phyloP scores from a whole-genome alignment of 2,113 vertebrate genomes.

The Sprattus sprattus region DNA sequence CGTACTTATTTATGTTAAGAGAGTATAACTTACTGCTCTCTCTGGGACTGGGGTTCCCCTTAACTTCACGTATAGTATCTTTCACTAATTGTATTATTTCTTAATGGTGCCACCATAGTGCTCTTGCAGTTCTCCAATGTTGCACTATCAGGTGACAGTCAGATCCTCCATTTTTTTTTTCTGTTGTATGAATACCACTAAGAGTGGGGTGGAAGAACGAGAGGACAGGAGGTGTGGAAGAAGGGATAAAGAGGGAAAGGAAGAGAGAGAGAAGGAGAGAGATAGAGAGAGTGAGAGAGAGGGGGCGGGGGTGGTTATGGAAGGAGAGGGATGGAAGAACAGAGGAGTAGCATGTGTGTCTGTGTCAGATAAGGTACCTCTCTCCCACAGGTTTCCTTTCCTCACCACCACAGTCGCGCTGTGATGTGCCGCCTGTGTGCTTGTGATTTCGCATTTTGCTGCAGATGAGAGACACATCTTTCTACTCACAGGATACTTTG shows the following conservation, averaged over 20 bases:
- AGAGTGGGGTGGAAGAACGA: background rate
- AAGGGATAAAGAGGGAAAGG: background rate
- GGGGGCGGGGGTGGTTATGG: background rate
- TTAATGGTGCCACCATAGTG: background rate
- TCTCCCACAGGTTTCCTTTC: constrained; percentile 37
- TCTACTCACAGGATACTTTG: constrained; percentile 1
- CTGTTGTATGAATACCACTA: background rate
- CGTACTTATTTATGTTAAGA: background rate
- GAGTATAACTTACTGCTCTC: background rate
- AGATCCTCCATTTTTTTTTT: background rate
- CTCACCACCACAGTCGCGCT: constrained; percentile 19
- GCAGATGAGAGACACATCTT: constrained; percentile 8
- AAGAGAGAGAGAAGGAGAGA: background rate
- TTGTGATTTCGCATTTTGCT: constrained; percentile 6
- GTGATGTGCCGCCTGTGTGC: constrained; percentile 35
- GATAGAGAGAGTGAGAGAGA: background rate
- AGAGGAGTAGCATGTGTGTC: constrained; percentile 18
- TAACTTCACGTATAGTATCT: background rate
- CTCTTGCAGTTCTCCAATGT: background rate
- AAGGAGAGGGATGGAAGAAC: background rate
- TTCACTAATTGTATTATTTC: background rate
- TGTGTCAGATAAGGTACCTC: constrained; percentile 32
- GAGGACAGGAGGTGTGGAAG: background rate
- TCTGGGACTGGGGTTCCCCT: background rate
- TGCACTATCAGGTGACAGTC: background rate